Evolutionary conservation across 2,888 invertebrate genomes (phyloP), one percentile per base, ranked within the genome.

Genomic region (Protonemura montana): DNA sequence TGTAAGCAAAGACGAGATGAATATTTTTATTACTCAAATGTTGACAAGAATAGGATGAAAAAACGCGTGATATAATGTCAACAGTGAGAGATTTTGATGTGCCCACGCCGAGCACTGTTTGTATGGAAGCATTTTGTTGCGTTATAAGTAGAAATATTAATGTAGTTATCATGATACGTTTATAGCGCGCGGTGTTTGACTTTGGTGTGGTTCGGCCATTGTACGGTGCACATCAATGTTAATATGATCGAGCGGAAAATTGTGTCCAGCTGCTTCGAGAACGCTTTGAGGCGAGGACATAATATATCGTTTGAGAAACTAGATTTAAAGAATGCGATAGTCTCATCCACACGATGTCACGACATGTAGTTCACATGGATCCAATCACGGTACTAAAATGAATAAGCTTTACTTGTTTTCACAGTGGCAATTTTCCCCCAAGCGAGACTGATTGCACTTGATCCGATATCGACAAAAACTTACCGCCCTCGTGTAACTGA

Each of bases 1-100:
- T 86, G 86, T 86, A 86, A 86, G 86, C 86, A 86, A 86, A 84
- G 86, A 82, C 29, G 76, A 82, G 84, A 83, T 76, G 86, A 86
- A 82, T 76, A 41, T 35, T 82, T 82, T 82, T 82, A 82, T 41
- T 82, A 82, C 82, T n/a, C 35, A 21, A n/a, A 82, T 25, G 82
- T 82, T 26, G 82, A 82, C 41, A 82, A 78, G 28, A 78, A 78
- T 28, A 28, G 26, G 35, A 35, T 6, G 27, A 82, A 82, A 35
- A 81, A 81, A 81, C n/a, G 29, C 16, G 7, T 29, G 30, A n/a
- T 30, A 81, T 29, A 81, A 29, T 81, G 81, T 81, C 30, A 81
- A 81, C 81, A 81, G 21, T n/a, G 29, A 21, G 13, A 59, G 6
- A 59, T 59, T 59, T 59, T 59, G 59, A 59, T 59, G 59, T 21